Percentiles rank a stretch among this genome's conserved stretches.
Conservation (phyloP, 2,888 invertebrate genomes). For the Aethes cnicana region DNA sequence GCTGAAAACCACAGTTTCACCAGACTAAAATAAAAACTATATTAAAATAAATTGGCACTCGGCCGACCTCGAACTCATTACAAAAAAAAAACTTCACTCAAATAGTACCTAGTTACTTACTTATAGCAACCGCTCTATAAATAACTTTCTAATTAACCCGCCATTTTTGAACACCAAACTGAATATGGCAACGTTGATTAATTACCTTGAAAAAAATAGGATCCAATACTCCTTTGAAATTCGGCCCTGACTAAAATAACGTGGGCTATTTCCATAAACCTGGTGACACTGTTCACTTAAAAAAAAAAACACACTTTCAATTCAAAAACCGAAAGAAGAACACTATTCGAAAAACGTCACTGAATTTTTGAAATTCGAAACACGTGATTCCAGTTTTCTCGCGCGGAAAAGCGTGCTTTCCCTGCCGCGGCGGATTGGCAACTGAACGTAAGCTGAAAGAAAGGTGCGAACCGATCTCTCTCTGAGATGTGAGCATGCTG, state of each 20-base stretch:
- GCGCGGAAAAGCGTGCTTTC: conserved; percentile 29
- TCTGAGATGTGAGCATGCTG: background rate
- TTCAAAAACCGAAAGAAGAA: conserved; percentile 1
- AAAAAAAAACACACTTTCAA: conserved; percentile 24
- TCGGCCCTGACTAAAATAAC: conserved; percentile 56
- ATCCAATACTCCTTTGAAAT: background rate
- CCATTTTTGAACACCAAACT: no score
- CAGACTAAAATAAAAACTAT: no score
- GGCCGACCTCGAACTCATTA: no score
- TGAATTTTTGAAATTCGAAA: conserved; percentile 35
- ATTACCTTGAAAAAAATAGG: conserved; percentile 19
- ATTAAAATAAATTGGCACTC: no score
- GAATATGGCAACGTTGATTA: conserved; percentile 7
- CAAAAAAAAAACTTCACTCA: no score
- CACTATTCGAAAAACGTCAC: background rate
- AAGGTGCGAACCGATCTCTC: conserved; percentile 9
- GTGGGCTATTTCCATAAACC: conserved; percentile 52
- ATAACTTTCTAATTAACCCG: no score
- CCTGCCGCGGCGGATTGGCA: conserved; percentile 35
- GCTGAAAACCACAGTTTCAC: no score
- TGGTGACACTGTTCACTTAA: conserved; percentile 48
- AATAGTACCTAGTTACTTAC: no score
- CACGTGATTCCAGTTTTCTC: conserved; percentile 36
- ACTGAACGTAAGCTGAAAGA: conserved; percentile 45
- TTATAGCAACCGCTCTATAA: no score